Evolutionary conservation across 2,797 vertebrate species (phyloP).

Genomic region (Hylomyscus alleni): DNA sequence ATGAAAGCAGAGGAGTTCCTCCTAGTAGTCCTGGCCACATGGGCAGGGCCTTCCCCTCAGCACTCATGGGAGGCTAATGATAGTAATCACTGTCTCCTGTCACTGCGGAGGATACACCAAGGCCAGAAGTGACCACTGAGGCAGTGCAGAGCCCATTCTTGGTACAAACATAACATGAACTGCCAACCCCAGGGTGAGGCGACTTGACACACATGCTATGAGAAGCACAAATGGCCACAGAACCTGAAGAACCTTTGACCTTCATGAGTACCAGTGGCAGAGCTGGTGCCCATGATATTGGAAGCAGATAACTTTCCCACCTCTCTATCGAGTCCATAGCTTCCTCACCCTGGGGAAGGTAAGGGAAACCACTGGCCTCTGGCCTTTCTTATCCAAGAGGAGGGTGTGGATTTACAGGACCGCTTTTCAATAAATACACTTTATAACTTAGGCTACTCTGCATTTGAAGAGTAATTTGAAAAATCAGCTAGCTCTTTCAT

Average conservation of each 20-base stretch:
- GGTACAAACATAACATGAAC: fast-evolving
- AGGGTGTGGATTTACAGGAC: neutral
- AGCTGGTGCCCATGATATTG: fast-evolving
- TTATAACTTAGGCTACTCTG: neutral
- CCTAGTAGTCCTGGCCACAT: no score
- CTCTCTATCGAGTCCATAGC: neutral
- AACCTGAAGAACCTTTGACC: neutral
- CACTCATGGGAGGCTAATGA: no score
- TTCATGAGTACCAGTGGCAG: neutral
- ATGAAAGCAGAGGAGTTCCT: neutral
- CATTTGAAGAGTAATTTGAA: no score
- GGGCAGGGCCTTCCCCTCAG: fast-evolving
- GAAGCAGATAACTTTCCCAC: neutral
- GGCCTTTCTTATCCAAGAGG: neutral
- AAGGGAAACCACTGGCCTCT: no score
- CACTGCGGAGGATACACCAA: fast-evolving
- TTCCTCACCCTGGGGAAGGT: neutral
- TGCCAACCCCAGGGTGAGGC: fast-evolving
- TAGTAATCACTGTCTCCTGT: fast-evolving
- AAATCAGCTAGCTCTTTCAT: neutral
- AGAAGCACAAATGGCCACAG: fast-evolving
- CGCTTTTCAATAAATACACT: no score
- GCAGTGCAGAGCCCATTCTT: fast-evolving
- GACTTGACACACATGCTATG: fast-evolving
- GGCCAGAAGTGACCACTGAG: neutral